Evolutionary conservation across 2,797 vertebrate species (phyloP).

Genomic region (Emydoidea blandingii): DNA sequence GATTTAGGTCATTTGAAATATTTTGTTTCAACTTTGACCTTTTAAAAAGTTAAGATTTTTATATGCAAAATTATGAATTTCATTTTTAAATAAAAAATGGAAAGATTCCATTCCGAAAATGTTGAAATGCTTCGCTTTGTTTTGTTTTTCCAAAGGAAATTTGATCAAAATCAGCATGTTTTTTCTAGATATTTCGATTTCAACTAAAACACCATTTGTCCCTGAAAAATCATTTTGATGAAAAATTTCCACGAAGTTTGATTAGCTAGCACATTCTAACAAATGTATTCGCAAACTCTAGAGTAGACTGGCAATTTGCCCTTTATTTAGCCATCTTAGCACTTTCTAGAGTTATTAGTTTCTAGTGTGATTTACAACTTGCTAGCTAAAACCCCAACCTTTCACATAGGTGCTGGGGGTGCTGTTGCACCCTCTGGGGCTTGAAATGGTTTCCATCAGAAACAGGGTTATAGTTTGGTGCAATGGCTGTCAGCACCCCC

Average conservation of each 20-base stretch:
- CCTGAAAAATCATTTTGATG: no score
- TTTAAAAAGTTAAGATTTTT: not conserved
- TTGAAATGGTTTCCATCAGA: no score
- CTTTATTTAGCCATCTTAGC: not conserved
- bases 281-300: not conserved
- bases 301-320: not conserved
- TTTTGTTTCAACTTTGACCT: not conserved
- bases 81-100: not conserved
- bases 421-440: no score
- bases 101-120: not conserved
- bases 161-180: not conserved
- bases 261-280: not conserved
- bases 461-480: no score
- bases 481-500: no score
- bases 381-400: not conserved
- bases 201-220: no score
- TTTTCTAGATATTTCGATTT: not conserved
- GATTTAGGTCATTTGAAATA: not conserved
- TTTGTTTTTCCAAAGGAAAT: not conserved
- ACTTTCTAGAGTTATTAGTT: not conserved
- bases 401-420: no score
- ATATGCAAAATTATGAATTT: not conserved
- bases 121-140: not conserved
- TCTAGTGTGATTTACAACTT: not conserved
- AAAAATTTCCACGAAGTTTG: not conserved